Conservation (phyloP, 1,140 invertebrate species). For the Oppia nitens region DNA sequence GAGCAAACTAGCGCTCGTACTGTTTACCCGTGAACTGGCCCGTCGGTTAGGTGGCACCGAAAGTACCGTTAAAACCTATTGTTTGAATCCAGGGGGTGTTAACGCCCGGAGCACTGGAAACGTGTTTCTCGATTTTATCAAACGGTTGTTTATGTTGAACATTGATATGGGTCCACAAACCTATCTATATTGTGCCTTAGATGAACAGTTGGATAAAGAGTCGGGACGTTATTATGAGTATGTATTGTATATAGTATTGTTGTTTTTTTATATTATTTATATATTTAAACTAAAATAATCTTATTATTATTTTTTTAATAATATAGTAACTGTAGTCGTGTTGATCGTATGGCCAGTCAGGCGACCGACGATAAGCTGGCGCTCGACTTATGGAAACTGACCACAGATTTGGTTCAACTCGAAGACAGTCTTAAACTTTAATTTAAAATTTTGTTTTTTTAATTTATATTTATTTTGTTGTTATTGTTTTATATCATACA, state of each 20-base stretch:
- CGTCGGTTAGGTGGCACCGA: slow-evolving; percentile 29
- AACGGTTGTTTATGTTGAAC: slow-evolving; percentile 57
- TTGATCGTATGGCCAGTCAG: slow-evolving; percentile 10
- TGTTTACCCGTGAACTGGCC: slow-evolving; percentile 67
- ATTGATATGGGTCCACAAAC: slow-evolving; percentile 53
- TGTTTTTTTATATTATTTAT: too few species aligned
- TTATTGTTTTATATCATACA: too few species aligned
- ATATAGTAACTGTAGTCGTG: slow-evolving; percentile 5
- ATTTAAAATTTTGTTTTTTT: too few species aligned
- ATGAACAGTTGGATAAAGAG: neutral
- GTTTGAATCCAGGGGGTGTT: slow-evolving; percentile 29
- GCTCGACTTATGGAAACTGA: slow-evolving; percentile 49
- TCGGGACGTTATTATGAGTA: slow-evolving; percentile 9
- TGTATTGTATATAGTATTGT: neutral
- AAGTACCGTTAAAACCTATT: neutral
- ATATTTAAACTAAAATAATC: too few species aligned
- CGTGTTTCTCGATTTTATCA: slow-evolving; percentile 42
- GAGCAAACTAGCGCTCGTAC: slow-evolving; percentile 73
- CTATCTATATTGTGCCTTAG: slow-evolving; percentile 49
- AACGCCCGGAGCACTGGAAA: slow-evolving; percentile 24
- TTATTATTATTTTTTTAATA: too few species aligned
- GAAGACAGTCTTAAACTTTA: too few species aligned
- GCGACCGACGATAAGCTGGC: slow-evolving; percentile 36
- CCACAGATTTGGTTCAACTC: too few species aligned
- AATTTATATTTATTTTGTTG: too few species aligned